Conservation (phyloP, 1,140 invertebrate species). For the Drosophila grimshawi region DNA sequence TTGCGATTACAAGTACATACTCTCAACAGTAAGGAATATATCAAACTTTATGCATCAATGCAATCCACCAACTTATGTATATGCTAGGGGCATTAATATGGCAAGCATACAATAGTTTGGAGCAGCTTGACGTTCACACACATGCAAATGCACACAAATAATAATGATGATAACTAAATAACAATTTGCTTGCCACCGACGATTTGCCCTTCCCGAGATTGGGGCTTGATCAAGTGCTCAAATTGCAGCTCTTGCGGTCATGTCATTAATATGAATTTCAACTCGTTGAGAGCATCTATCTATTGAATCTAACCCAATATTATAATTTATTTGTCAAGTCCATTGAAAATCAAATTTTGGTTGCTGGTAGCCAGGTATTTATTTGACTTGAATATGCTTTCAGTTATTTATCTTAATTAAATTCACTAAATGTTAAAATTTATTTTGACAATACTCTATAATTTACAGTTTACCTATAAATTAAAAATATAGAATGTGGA, state of each 20-base stretch:
- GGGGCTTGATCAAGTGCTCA: constrained; percentile 38
- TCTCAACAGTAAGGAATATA: constrained; percentile 22
- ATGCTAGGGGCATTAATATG: neutral
- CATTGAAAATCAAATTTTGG: neutral
- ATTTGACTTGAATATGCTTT: neutral
- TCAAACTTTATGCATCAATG: constrained; percentile 48
- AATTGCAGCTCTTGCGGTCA: constrained; percentile 50
- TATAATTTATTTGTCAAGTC: neutral
- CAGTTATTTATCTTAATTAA: neutral
- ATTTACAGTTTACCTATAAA: neutral
- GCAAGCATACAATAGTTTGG: constrained; percentile 12
- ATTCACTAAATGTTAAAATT: neutral
- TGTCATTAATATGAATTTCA: constrained; percentile 45
- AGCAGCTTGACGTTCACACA: constrained; percentile 4
- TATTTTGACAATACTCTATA: too few relatives aligned
- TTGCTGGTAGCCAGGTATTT: neutral
- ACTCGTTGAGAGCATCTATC: constrained; percentile 20
- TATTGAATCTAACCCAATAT: constrained; percentile 10
- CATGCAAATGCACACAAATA: neutral
- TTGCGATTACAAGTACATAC: neutral
- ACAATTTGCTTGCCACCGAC: constrained; percentile 40
- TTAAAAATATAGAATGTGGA: neutral
- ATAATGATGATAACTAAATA: constrained; percentile 28
- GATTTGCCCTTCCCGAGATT: constrained; percentile 1
- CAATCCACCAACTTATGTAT: constrained; percentile 35